These are phyloP conservation scores for Atethmia centrago DNA, from an alignment of 2,888 invertebrate species.

Conservation along the genomic window DNA sequence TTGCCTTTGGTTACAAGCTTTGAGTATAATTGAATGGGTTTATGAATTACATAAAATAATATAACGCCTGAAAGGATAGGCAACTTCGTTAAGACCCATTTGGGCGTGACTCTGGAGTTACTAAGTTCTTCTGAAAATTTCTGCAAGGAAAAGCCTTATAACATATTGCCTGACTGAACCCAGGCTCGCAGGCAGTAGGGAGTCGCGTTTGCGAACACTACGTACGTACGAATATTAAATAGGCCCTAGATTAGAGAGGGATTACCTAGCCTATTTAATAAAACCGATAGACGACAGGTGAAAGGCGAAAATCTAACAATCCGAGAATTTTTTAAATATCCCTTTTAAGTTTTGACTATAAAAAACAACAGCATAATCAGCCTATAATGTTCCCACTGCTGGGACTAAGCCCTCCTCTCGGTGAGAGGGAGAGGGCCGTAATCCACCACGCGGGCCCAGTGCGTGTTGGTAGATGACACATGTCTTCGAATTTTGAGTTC, in stretches of 20 bases:
- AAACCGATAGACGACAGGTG: not conserved
- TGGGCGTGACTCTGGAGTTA: not conserved
- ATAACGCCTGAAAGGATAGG: not conserved
- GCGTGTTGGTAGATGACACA: no score
- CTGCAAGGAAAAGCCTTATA: not conserved
- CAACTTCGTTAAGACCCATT: no score
- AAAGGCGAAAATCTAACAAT: not conserved
- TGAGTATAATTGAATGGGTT: slow-evolving; percentile 25
- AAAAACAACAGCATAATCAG: no score
- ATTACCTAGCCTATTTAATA: not conserved
- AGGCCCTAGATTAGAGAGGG: no score
- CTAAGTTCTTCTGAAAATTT: not conserved
- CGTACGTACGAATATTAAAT: no score
- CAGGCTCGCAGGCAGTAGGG: no score
- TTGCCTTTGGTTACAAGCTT: not conserved
- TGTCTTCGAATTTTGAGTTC: no score
- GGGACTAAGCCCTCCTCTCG: no score
- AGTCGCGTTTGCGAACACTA: not conserved
- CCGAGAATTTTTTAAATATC: not conserved
- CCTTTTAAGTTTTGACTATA: no score
- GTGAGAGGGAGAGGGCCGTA: no score
- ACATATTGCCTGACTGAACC: not conserved
- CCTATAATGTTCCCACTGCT: no score
- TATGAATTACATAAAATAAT: slow-evolving; percentile 5
- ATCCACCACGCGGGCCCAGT: no score